Percentiles rank a stretch among this genome's conserved stretches.
Conservation (phyloP, 37 sponge, comb jelly and placozoan genomes). For the Ianthella basta region DNA sequence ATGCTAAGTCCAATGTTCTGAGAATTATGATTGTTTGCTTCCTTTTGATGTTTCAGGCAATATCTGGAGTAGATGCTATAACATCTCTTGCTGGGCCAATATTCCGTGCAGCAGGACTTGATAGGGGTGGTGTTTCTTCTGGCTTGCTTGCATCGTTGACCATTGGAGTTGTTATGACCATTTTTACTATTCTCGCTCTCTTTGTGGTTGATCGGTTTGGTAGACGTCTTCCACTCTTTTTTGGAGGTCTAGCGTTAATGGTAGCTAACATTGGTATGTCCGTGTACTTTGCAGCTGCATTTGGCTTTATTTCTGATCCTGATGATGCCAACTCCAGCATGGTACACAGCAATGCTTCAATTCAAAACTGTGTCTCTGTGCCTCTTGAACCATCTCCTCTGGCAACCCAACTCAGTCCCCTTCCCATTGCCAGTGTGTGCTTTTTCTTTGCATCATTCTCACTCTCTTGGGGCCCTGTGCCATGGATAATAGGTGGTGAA, state of each 20-base stretch:
- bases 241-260: not conserved
- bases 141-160: not conserved
- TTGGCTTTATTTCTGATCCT: constrained; percentile 2
- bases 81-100: constrained; percentile 38
- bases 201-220: constrained; percentile 24
- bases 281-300: not conserved
- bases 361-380: too few relatives aligned
- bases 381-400: too few relatives aligned
- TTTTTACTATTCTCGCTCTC: not conserved
- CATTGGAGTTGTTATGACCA: constrained; percentile 17
- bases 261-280: constrained; percentile 15
- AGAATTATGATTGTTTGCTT: too few relatives aligned
- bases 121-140: not conserved
- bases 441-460: constrained; percentile 39
- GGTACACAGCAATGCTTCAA: too few relatives aligned
- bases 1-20: too few relatives aligned
- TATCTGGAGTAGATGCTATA: constrained; percentile 50
- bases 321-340: not conserved
- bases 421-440: constrained; percentile 35
- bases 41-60: constrained; percentile 61
- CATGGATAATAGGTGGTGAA: constrained; percentile 51
- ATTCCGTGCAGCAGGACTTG: not conserved
- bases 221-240: not conserved
- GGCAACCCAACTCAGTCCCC: constrained; percentile 6
- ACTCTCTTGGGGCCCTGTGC: constrained; percentile 61